These are phyloP conservation scores for Fregata magnificens DNA, from an alignment of 2,113 vertebrate species.

Conservation along the genomic window DNA sequence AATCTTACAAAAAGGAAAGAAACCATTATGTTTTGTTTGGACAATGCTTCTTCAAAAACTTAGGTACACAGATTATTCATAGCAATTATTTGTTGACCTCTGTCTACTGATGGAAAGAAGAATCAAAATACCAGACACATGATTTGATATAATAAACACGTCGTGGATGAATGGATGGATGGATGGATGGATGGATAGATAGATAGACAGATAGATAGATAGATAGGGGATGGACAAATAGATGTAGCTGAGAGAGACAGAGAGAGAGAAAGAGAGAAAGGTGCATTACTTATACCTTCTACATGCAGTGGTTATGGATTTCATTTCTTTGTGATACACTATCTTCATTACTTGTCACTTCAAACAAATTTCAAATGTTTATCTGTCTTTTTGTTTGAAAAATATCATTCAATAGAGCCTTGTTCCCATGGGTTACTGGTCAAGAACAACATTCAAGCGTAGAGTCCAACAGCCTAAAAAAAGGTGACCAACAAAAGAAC, in stretches of 20 bases:
- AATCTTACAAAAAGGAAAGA: neutral
- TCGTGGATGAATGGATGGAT: neutral
- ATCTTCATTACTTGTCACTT: neutral
- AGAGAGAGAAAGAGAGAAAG: neutral
- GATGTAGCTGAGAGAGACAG: neutral
- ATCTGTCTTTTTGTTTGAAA: neutral
- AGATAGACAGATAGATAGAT: neutral
- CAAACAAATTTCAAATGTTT: neutral
- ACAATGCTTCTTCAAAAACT: neutral
- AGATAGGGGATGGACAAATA: neutral
- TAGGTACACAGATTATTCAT: neutral
- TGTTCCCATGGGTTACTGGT: neutral
- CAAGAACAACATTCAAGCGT: neutral
- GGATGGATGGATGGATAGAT: neutral
- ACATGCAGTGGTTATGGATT: neutral
- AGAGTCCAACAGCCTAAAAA: neutral
- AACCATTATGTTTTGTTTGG: neutral
- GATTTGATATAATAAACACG: neutral
- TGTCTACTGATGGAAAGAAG: neutral
- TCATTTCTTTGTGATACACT: neutral
- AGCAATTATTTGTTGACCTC: neutral
- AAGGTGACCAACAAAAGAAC: neutral
- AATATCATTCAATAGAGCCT: neutral
- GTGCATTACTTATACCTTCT: neutral
- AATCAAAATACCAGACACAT: neutral